Base-by-base conservation (phyloP, 2,797 vertebrate genomes). In the Percopsis omiscomaycus region DNA sequence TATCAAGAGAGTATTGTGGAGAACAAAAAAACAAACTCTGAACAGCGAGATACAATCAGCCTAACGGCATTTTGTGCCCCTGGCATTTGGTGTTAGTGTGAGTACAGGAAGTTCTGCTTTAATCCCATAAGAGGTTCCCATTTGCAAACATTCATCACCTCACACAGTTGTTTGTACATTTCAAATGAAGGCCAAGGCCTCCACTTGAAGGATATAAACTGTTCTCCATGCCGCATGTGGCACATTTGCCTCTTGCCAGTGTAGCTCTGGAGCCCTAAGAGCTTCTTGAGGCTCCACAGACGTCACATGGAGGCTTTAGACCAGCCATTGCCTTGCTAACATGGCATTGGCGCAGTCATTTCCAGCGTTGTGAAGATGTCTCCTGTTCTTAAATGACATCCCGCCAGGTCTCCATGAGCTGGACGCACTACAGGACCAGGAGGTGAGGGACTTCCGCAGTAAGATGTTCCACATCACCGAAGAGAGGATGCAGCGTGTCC, bases 401-500 rank as follows among this genome's bases (percentile, higher is more conserved):
- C 42, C 53, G 1, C 1, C 55, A 99, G 98, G 96, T 85, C 95
- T 99, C 29, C 97, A 98, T 62, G 98, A 99, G 75, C 94, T 99
- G 0, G 96, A 98, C 69, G 93, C 91, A 60, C 92, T 99, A 28
- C 92, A 95, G 57, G 95, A 98, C 86, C 95, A 96, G 74, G 96
- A 99, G 85, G 95, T 99, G 79, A 98, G 95, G 62, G 98, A 99
- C 84, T 99, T 99, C 83, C 93, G 98, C 67, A 76, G 88, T 63
- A 99, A 98, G 88, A 98, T 96, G 96, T 89, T 94, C 37, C 93
- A 91, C 46, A 88, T 95, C 74, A 97, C 94, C 4, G 97, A 99
- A 73, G 96, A 97, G 22, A 94, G 93, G 82, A 95, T 98, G 88
- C 94, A 95, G 29, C 91, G 86, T 0, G 91, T 95, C 54, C 94